Percentiles rank a stretch among this genome's conserved stretches.
These are phyloP conservation scores for Clivina fossor DNA, from an alignment of 2,888 invertebrate species.

Conservation along the genomic window DNA sequence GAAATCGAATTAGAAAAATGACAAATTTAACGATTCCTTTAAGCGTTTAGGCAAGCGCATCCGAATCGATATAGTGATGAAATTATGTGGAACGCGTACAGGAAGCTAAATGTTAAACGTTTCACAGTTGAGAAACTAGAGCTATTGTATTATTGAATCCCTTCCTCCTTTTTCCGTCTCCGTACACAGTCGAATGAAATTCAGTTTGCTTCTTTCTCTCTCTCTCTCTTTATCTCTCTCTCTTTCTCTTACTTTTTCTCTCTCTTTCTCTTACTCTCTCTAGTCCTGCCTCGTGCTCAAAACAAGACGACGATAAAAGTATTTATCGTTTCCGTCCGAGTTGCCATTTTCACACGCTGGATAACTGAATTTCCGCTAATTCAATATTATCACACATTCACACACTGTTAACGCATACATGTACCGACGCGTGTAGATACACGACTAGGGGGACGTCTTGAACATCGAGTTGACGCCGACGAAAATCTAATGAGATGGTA, in stretches of 20 bases:
- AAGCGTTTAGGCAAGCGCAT: too few species aligned
- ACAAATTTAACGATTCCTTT: too few species aligned
- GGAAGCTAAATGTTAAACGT: slow-evolving; percentile 1
- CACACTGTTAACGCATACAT: slow-evolving; percentile 16
- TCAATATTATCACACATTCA: too few species aligned
- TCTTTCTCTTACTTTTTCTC: too few species aligned
- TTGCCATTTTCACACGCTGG: slow-evolving; percentile 24
- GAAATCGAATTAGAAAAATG: background rate
- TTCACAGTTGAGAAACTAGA: slow-evolving; percentile 17
- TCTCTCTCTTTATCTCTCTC: too few species aligned
- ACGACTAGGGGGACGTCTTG: background rate
- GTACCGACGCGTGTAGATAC: background rate
- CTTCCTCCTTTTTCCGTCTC: slow-evolving; percentile 21
- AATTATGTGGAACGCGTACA: slow-evolving; percentile 1
- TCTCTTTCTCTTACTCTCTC: slow-evolving; percentile 15
- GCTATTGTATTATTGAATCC: slow-evolving; percentile 23
- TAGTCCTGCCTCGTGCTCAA: too few species aligned
- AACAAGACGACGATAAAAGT: slow-evolving; percentile 28
- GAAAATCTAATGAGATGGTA: too few species aligned
- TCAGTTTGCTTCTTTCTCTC: too few species aligned
- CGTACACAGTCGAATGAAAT: slow-evolving; percentile 15
- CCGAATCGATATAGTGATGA: background rate
- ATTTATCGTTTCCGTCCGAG: slow-evolving; percentile 34
- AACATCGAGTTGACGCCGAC: too few species aligned
- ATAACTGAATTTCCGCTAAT: slow-evolving; percentile 33